phyloP scores from a whole-genome alignment of 2,888 invertebrate species.

The Chrysolina americana region DNA sequence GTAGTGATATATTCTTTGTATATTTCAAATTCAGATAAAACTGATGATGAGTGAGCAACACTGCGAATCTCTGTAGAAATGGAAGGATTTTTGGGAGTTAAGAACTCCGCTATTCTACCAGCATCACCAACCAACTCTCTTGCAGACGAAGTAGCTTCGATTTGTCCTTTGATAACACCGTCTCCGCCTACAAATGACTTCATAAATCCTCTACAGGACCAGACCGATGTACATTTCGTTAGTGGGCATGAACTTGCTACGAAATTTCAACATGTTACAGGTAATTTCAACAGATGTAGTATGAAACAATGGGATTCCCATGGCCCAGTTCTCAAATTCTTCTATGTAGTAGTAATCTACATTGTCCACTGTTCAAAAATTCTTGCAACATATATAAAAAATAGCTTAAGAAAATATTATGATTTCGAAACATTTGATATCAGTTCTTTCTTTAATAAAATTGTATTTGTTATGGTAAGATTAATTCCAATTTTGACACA shows the following conservation, averaged over 20 bases:
- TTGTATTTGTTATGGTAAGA: no score
- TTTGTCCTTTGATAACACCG: constrained; percentile 68
- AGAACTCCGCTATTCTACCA: constrained; percentile 52
- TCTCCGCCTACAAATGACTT: constrained; percentile 69
- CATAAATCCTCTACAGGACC: constrained; percentile 65
- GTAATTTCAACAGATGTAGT: constrained; percentile 50
- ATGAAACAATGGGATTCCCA: no score
- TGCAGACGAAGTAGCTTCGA: constrained; percentile 68
- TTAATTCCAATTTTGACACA: no score
- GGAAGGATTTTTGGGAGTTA: constrained; percentile 58
- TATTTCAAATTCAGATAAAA: not conserved
- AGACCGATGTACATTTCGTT: constrained; percentile 60
- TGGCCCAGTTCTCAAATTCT: no score
- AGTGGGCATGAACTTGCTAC: constrained; percentile 65
- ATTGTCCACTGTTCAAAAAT: no score
- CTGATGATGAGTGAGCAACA: not conserved
- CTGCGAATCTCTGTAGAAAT: constrained; percentile 38
- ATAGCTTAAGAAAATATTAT: no score
- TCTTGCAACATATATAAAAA: no score
- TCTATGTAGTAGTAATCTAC: no score
- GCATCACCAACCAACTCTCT: constrained; percentile 66
- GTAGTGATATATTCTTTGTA: no score
- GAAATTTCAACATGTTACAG: constrained; percentile 67
- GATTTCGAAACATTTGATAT: no score
- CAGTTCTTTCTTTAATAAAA: no score